Percentiles rank a stretch among this genome's conserved stretches.
Evolutionary conservation across 2,888 invertebrate genomes (phyloP).

Genomic region (Tromatobia lineatoria): DNA sequence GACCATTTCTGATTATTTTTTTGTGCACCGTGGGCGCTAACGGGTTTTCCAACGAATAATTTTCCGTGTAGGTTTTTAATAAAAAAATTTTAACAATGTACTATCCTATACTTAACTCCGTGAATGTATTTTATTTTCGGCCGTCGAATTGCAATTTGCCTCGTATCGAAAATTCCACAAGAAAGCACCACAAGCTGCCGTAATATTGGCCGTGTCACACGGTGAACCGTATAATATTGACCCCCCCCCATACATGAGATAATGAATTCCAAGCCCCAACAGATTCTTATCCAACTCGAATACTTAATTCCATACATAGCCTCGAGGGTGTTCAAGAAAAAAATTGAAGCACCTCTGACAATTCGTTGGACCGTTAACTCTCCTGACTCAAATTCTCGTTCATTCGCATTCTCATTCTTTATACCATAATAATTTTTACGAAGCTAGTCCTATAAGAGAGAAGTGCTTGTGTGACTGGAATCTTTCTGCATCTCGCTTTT

Average conservation of each 20-base stretch:
- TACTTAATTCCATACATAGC: background rate
- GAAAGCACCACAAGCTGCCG: no score
- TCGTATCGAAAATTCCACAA: no score
- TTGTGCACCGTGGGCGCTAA: no score
- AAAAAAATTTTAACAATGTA: no score
- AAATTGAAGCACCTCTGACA: conserved; percentile 60
- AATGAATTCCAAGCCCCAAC: background rate
- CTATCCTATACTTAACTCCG: no score
- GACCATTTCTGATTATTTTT: no score
- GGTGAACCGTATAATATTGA: no score
- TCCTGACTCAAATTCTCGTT: conserved; percentile 47
- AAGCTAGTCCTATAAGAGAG: conserved; percentile 6
- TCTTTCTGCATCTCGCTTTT: conserved; percentile 3
- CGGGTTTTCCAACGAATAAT: no score
- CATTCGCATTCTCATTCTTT: conserved; percentile 49
- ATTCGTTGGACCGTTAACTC: conserved; percentile 78
- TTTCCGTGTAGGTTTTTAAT: no score
- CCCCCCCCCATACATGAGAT: background rate
- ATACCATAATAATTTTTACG: conserved; percentile 28
- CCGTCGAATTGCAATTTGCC: no score
- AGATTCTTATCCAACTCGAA: conserved; percentile 9
- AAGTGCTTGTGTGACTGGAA: background rate
- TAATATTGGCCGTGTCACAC: no score
- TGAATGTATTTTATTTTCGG: no score
- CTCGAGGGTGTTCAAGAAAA: conserved; percentile 32